Evolutionary conservation across 2,797 vertebrate genomes (phyloP).

Genomic region (Microhierax caerulescens): DNA sequence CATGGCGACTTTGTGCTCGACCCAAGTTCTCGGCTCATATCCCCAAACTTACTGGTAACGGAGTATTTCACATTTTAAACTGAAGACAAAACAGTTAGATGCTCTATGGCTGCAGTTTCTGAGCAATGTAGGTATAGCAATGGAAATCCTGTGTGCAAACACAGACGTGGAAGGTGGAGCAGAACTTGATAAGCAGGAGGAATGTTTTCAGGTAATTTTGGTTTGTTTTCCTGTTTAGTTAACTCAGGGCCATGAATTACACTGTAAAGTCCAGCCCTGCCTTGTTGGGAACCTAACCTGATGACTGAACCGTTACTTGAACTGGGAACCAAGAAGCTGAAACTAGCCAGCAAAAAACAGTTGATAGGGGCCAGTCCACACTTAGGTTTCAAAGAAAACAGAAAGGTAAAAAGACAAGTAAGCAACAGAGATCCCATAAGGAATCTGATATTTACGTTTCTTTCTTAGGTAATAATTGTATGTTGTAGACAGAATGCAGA

Average conservation of each 20-base stretch:
- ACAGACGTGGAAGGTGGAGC: background rate
- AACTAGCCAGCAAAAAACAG: background rate
- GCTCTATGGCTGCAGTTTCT: background rate
- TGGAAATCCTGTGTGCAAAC: background rate
- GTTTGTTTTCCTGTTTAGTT: background rate
- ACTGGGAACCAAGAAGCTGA: background rate
- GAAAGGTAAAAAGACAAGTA: background rate
- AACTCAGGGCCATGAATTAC: background rate
- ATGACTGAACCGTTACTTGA: background rate
- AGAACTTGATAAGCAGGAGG: background rate
- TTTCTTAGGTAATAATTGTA: background rate
- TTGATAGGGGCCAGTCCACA: background rate
- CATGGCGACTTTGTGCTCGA: fast-evolving
- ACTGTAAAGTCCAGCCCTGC: background rate
- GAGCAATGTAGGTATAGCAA: background rate
- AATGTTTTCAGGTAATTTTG: background rate
- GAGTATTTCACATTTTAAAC: background rate
- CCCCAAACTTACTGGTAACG: background rate
- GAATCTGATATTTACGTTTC: background rate
- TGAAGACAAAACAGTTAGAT: background rate
- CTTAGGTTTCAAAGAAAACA: background rate
- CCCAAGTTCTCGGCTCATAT: background rate
- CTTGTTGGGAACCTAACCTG: background rate
- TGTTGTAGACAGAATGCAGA: background rate
- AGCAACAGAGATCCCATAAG: background rate